phyloP scores from a whole-genome alignment of 2,113 vertebrate genomes.

The Platanista minor region DNA sequence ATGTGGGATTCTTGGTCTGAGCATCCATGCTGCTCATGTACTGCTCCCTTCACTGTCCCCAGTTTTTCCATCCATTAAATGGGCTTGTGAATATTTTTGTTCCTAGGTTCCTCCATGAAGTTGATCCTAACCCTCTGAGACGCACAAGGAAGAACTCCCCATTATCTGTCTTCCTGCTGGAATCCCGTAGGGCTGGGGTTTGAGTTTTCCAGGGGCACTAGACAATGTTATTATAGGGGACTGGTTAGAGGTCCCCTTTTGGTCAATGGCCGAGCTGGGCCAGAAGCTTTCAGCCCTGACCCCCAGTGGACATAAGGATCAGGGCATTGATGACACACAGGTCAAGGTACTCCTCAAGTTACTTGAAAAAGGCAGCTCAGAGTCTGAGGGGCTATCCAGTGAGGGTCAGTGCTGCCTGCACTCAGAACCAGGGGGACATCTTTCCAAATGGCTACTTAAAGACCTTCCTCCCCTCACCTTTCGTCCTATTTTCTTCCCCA shows the following conservation, averaged over 20 bases:
- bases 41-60: background rate
- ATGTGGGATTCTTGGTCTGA: background rate
- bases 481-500: background rate
- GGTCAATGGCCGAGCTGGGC: background rate
- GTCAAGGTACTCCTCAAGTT: background rate
- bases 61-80: background rate
- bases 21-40: too few relatives aligned
- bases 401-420: background rate
- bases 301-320: background rate
- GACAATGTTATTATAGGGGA: background rate
- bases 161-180: background rate
- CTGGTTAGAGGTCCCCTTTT: background rate
- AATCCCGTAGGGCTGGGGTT: background rate
- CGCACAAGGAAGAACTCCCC: background rate
- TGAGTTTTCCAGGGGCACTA: background rate
- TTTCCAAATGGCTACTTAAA: background rate
- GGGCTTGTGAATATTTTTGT: too few relatives aligned
- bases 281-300: too few relatives aligned
- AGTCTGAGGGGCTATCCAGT: background rate
- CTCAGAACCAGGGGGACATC: accelerated
- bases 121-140: background rate
- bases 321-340: accelerated
- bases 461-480: background rate
- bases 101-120: background rate
- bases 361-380: background rate